Conservation (phyloP, 2,888 invertebrate species). For the Petrolisthes cinctipes region DNA sequence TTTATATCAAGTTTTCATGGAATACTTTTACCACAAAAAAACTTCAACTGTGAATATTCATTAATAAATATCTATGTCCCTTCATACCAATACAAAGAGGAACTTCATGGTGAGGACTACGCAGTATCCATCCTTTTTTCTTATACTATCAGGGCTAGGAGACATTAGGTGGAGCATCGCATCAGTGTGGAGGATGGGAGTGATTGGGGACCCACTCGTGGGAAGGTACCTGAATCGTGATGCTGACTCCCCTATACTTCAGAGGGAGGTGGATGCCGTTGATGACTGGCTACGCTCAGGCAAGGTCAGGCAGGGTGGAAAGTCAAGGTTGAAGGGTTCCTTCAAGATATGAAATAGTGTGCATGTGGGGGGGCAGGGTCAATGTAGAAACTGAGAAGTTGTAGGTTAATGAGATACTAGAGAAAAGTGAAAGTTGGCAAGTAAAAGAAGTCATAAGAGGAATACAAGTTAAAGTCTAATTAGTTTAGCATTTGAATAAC, state of each 20-base stretch:
- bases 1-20: too few species aligned
- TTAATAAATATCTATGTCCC: too few species aligned
- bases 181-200: slow-evolving; percentile 41
- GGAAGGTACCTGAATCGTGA: slow-evolving; percentile 29
- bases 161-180: slow-evolving; percentile 31
- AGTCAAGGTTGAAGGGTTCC: neutral
- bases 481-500: too few species aligned
- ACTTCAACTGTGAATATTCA: too few species aligned
- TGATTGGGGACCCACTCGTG: slow-evolving; percentile 44
- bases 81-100: too few species aligned
- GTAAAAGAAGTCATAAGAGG: too few species aligned
- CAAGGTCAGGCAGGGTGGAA: slow-evolving; percentile 16
- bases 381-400: too few species aligned
- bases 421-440: neutral
- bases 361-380: neutral
- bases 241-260: slow-evolving; percentile 39
- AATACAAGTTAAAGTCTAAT: too few species aligned
- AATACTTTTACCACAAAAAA: too few species aligned
- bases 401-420: neutral
- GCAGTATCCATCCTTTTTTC: neutral
- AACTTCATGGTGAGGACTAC: neutral
- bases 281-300: slow-evolving; percentile 60
- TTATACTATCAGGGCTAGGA: slow-evolving; percentile 31
- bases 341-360: neutral
- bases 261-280: slow-evolving; percentile 56